Conservation (phyloP, 2,797 vertebrate genomes). For the Acomys russatus region DNA sequence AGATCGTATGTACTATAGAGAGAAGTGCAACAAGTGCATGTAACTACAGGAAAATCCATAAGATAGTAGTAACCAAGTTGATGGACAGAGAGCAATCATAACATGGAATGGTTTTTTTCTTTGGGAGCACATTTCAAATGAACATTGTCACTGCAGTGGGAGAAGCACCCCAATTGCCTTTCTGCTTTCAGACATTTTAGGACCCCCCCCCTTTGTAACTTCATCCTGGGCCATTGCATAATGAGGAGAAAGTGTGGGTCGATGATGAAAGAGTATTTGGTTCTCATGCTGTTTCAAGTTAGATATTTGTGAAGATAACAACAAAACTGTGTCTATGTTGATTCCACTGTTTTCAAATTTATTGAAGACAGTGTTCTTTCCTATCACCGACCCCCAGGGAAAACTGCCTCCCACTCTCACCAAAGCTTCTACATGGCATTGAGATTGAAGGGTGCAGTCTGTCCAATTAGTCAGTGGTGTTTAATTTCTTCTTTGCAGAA, state of each 20-base stretch:
- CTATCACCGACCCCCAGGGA: background rate
- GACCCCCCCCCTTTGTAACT: background rate
- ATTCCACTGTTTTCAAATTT: background rate
- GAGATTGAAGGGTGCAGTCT: background rate
- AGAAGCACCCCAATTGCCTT: background rate
- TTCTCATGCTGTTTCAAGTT: background rate
- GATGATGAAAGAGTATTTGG: background rate
- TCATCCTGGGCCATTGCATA: background rate
- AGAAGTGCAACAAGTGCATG: background rate
- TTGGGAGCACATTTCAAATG: constrained; percentile 1
- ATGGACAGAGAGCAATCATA: background rate
- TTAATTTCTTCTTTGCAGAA: background rate
- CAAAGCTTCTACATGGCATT: background rate
- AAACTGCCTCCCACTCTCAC: background rate
- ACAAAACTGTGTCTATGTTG: background rate
- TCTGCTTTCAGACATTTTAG: background rate
- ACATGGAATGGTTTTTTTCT: background rate
- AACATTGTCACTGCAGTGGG: background rate
- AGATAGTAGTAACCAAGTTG: constrained; percentile 23
- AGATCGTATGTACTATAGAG: background rate
- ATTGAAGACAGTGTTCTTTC: background rate
- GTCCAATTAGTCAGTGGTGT: background rate
- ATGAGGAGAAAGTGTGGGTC: background rate
- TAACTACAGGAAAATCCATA: constrained; percentile 7
- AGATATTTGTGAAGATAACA: background rate